Conservation (phyloP, 2,888 invertebrate genomes). For the Agrilus biguttatus region DNA sequence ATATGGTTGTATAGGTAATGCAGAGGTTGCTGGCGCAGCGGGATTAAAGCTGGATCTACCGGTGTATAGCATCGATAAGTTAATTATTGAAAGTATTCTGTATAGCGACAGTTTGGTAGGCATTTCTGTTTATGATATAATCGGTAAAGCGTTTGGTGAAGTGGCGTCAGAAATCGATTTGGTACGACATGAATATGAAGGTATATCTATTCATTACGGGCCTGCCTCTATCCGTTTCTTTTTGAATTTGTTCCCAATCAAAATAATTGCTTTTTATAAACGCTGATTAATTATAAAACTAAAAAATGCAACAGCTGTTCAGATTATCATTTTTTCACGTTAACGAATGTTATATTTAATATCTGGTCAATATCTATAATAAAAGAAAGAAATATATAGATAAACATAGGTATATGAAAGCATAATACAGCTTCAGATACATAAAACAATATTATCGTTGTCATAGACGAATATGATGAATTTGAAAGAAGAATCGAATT, state of each 20-base stretch:
- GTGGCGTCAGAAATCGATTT: constrained; percentile 15
- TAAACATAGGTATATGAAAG: too few relatives aligned
- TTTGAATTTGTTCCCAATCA: too few relatives aligned
- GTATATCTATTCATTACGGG: neutral
- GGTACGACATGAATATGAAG: neutral
- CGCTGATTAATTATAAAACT: too few relatives aligned
- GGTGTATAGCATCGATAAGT: constrained; percentile 35
- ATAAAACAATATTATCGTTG: neutral
- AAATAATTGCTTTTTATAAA: neutral
- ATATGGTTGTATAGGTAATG: constrained; percentile 15
- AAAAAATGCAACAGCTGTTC: too few relatives aligned
- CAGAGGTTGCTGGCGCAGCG: constrained; percentile 20
- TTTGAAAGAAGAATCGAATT: constrained; percentile 17
- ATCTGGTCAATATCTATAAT: too few relatives aligned
- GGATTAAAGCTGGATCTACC: constrained; percentile 34
- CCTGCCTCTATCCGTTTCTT: neutral
- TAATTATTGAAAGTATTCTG: constrained; percentile 34
- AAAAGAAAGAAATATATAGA: too few relatives aligned
- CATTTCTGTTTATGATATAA: constrained; percentile 17
- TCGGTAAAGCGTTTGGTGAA: constrained; percentile 14
- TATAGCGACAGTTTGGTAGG: constrained; percentile 14
- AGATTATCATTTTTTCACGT: too few relatives aligned
- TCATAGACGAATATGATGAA: constrained; percentile 19
- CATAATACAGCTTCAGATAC: too few relatives aligned
- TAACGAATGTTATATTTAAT: too few relatives aligned